Evolutionary conservation across 35 echinoderm and acorn worm genomes (phyloP), one percentile per base, ranked within the genome.

Genomic region (Ptychodera flava): DNA sequence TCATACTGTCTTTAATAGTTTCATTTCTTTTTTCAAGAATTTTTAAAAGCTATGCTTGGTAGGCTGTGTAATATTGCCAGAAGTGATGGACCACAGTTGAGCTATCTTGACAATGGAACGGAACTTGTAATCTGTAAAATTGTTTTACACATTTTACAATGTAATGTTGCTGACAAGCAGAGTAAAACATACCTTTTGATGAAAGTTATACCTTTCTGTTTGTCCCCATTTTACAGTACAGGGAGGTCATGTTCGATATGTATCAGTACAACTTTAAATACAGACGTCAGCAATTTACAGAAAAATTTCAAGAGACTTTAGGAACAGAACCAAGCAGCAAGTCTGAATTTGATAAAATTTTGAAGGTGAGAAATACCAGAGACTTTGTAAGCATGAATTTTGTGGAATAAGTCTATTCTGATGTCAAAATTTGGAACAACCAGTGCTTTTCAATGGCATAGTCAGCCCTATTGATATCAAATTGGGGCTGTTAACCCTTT

Each of bases 221-320:
- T n/a, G n/a, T n/a, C n/a, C n/a, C n/a, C n/a, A n/a, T n/a, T n/a
- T 80, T 77, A 30, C 34, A 94, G 92, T 94, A 87, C n/a, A 89
- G 92, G 28, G 85, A 77, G 32, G 92, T 94, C 12, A 90, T 94
- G 36, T 28, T 94, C 31, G 92, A 94, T 34, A 86, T 94, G 85
- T 94, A 79, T 33, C 33, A 53, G 32, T 85, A 89, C 1, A 80
- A 90, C 14, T 94, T 90, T 81, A 94, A 94, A 76, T 78, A 88
- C 32, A 81, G 85, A 32, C 85, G 84, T 32, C 87, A 90, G 37
- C 89, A 87, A 28, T 87, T 94, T 79, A 33, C 84, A 31, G 92
- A 94, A n/a, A 80, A 87, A 38, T 94, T 89, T 81, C 80, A 78
- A 79, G 89, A 87, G 84, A 29, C 90, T 76, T 38, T 94, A n/a